Percentiles rank a stretch among this genome's conserved stretches.
These are phyloP conservation scores for Tipula confusa DNA, from an alignment of 2,888 invertebrate genomes.

Conservation along the genomic window DNA sequence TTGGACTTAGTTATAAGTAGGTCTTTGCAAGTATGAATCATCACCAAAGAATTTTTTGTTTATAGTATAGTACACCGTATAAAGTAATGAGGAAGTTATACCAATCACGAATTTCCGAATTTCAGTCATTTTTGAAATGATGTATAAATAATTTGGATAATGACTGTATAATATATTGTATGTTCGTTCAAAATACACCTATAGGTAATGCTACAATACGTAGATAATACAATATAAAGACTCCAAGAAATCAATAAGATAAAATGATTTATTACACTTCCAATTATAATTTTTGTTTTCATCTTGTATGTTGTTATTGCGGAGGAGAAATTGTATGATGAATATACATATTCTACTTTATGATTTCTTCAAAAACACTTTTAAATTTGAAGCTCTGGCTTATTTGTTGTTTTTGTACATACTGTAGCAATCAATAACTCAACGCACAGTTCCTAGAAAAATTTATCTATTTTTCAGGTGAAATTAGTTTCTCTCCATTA, in stretches of 20 bases:
- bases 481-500: not conserved
- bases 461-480: not conserved
- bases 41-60: too few species aligned
- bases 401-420: not conserved
- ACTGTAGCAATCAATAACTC: not conserved
- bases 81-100: too few species aligned
- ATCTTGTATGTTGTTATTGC: not conserved
- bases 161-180: not conserved
- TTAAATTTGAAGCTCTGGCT: not conserved
- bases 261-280: slow-evolving; percentile 7
- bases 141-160: too few species aligned
- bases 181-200: not conserved
- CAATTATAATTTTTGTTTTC: slow-evolving; percentile 3
- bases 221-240: not conserved
- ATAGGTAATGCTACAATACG: not conserved
- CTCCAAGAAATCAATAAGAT: not conserved
- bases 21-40: too few species aligned
- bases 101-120: too few species aligned
- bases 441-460: not conserved
- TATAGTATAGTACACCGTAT: too few species aligned
- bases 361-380: not conserved
- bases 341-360: not conserved
- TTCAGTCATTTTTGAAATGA: too few species aligned
- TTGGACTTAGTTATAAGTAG: too few species aligned
- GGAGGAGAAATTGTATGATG: slow-evolving; percentile 6